Conservation (phyloP, 2,113 vertebrate genomes). For the Pholis gunnellus region DNA sequence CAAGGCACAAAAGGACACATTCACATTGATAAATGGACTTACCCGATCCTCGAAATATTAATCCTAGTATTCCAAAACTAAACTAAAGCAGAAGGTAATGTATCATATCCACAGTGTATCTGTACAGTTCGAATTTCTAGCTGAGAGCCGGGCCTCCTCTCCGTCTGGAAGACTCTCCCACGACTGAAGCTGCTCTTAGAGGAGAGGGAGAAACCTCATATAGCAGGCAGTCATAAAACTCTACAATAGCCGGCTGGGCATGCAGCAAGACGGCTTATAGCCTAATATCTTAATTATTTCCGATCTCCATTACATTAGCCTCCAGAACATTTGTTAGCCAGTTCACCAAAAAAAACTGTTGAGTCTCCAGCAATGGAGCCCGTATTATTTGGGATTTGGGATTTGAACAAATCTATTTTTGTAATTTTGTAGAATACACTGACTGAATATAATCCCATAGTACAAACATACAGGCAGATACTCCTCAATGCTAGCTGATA, state of each 20-base stretch:
- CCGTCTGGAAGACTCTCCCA: conserved; percentile 87
- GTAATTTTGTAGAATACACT: background rate
- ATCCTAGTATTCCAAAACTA: conserved; percentile 52
- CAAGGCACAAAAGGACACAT: conserved; percentile 49
- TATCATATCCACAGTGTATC: conserved; percentile 59
- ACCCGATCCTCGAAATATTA: conserved; percentile 51
- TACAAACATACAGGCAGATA: conserved; percentile 57
- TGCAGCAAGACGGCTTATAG: conserved; percentile 91
- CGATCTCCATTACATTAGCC: conserved; percentile 84
- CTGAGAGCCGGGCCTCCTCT: conserved; percentile 85
- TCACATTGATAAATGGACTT: conserved; percentile 59
- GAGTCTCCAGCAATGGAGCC: background rate
- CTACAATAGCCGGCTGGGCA: conserved; percentile 98
- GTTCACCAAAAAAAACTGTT: conserved; percentile 9
- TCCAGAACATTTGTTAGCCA: conserved; percentile 25
- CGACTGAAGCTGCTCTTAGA: conserved; percentile 93
- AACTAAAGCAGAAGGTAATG: conserved; percentile 15
- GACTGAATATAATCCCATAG: background rate
- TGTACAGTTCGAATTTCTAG: conserved; percentile 51
- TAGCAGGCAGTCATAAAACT: conserved; percentile 99
- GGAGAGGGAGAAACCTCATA: conserved; percentile 96
- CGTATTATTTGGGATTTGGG: background rate
- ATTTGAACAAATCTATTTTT: background rate
- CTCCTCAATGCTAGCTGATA: conserved; percentile 75
- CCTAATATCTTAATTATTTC: conserved; percentile 94